Evolutionary conservation across 2,888 invertebrate species (phyloP).

Genomic region (Antitype chi): DNA sequence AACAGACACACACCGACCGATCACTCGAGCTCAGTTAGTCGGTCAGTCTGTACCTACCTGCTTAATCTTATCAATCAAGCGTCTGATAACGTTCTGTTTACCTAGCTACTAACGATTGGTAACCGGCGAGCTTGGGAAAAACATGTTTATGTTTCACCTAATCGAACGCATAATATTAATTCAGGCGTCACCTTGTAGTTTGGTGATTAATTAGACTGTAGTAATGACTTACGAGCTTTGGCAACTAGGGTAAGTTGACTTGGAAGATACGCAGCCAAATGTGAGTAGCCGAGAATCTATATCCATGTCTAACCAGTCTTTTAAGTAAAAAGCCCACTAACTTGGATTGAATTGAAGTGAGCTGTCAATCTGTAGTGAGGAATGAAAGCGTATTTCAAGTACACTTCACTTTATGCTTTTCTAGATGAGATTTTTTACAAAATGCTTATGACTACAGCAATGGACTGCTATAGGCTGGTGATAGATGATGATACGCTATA

Average conservation of each 20-base stretch:
- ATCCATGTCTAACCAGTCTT: not conserved
- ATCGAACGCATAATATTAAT: slow-evolving; percentile 9
- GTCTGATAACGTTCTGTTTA: slow-evolving; percentile 47
- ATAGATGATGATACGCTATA: not conserved
- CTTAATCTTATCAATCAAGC: slow-evolving; percentile 45
- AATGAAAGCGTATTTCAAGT: not conserved
- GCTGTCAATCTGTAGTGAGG: not conserved
- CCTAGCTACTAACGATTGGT: slow-evolving; percentile 35
- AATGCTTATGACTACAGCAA: not conserved
- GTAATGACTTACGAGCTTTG: not conserved
- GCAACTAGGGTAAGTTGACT: not conserved
- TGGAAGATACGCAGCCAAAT: not conserved
- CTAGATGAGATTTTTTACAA: not conserved
- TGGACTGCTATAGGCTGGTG: too few species aligned
- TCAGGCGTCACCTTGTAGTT: not conserved
- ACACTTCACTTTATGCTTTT: not conserved
- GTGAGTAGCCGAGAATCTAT: too few species aligned
- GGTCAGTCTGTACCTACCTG: slow-evolving; percentile 40
- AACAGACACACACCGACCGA: not conserved
- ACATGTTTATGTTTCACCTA: slow-evolving; percentile 18
- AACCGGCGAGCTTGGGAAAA: slow-evolving; percentile 2
- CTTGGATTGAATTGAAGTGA: not conserved
- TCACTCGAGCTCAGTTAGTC: slow-evolving; percentile 44
- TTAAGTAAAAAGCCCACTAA: not conserved
- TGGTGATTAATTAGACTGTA: not conserved